These are phyloP conservation scores for Neodon shergylaensis DNA, from an alignment of 2,113 vertebrate species.

Conservation along the genomic window DNA sequence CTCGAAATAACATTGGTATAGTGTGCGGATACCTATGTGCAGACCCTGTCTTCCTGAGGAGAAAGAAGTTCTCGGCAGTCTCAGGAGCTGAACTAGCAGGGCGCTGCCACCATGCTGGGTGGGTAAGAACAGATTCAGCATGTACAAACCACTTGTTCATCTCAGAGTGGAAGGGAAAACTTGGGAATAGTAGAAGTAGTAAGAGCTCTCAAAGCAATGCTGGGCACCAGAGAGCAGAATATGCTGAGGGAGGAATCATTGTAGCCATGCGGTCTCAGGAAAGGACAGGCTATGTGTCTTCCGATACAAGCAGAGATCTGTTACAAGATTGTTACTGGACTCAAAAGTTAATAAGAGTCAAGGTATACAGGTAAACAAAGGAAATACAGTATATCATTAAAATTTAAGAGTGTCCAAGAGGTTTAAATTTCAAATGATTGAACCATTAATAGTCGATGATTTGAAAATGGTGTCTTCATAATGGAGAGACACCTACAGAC, in stretches of 20 bases:
- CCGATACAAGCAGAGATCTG: not conserved
- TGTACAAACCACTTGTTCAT: not conserved
- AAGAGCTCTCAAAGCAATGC: not conserved
- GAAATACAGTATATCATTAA: not conserved
- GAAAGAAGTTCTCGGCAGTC: not conserved
- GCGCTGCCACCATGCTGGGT: not conserved
- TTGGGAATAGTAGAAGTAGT: not conserved
- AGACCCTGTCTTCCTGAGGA: not conserved
- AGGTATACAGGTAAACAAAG: not conserved
- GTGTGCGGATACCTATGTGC: rapidly evolving
- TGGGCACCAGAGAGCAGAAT: not conserved
- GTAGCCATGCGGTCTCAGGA: not conserved
- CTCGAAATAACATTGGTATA: not conserved
- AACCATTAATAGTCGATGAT: not conserved
- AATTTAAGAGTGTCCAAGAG: not conserved
- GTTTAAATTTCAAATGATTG: not conserved
- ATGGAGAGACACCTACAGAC: not conserved
- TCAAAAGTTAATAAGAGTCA: not conserved
- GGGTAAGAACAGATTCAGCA: not conserved
- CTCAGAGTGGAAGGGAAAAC: not conserved
- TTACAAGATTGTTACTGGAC: not conserved
- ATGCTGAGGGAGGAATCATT: not conserved
- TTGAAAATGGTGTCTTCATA: not conserved
- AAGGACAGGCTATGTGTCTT: not conserved
- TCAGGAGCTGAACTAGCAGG: not conserved